Evolutionary conservation across 2,797 vertebrate genomes (phyloP), one percentile per base, ranked within the genome.

Genomic region (Erethizon dorsatum): DNA sequence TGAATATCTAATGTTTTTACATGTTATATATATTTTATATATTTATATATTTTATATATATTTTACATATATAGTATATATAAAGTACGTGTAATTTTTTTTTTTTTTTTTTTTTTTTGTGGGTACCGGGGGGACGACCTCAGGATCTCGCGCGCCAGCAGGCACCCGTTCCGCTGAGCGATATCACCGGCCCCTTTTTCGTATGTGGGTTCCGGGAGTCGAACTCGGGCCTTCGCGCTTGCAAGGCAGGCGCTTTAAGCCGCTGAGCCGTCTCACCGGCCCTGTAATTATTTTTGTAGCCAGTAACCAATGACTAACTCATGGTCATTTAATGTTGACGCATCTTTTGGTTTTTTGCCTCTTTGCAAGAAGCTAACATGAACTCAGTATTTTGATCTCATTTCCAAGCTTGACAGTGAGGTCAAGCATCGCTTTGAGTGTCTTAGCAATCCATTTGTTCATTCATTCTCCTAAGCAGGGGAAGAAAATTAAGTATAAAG

Each of bases 221-320:
- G n/a, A n/a, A n/a, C n/a, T n/a, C n/a, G n/a, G n/a, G n/a, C n/a
- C n/a, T n/a, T n/a, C n/a, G n/a, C n/a, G n/a, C n/a, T n/a, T n/a
- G n/a, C n/a, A n/a, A n/a, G n/a, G n/a, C n/a, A n/a, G n/a, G n/a
- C n/a, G n/a, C n/a, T n/a, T n/a, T n/a, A n/a, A n/a, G n/a, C n/a
- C n/a, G n/a, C n/a, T n/a, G n/a, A n/a, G n/a, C n/a, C n/a, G n/a
- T n/a, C n/a, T n/a, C n/a, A n/a, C n/a, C n/a, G n/a, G n/a, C n/a
- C n/a, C n/a, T 63, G n/a, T 88, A 69, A 79, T 93, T 83, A 61
- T 59, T 90, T 94, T 88, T 87, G 52, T 80, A 83, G 17, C 47
- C 52, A 67, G 28, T 78, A 86, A 61, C 59, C 20, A 45, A 33
- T 65, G 54, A 17, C 52, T 95, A 89, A 69, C 24, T 86, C 41